phyloP scores from a whole-genome alignment of 2,888 invertebrate genomes.

The Lepidonotus clava region DNA sequence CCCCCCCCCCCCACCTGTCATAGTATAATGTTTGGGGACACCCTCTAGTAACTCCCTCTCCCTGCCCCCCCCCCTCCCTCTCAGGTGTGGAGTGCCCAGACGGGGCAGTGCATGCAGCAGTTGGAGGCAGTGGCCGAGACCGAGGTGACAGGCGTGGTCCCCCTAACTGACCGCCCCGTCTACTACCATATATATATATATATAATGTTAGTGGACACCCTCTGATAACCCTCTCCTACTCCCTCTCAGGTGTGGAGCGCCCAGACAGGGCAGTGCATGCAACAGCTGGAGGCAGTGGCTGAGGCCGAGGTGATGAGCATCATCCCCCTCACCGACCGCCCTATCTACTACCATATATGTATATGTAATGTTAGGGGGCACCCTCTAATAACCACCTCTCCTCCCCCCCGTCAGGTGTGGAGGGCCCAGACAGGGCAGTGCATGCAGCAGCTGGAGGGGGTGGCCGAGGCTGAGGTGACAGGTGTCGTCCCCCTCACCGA shows the following conservation, averaged over 20 bases:
- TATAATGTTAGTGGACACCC: no score
- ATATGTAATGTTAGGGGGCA: no score
- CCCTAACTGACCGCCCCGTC: conserved; percentile 75
- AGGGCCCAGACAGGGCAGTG: conserved; percentile 80
- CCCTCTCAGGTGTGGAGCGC: conserved; percentile 81
- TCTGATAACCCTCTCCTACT: no score
- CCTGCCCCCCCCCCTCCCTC: no score
- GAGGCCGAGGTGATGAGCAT: conserved; percentile 80
- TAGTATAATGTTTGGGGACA: no score
- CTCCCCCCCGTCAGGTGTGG: no score
- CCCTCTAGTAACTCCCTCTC: no score
- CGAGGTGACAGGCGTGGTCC: conserved; percentile 79
- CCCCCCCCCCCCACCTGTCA: no score
- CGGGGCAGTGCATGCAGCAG: conserved; percentile 79
- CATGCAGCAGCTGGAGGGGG: conserved; percentile 77
- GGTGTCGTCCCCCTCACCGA: conserved; percentile 77
- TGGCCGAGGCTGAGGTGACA: conserved; percentile 78
- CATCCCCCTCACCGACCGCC: conserved; percentile 74
- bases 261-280: conserved; percentile 79
- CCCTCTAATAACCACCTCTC: no score
- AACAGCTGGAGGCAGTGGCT: conserved; percentile 76
- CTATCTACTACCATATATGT: no score
- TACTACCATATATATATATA: no score
- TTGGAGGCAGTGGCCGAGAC: conserved; percentile 77
- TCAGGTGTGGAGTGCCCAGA: conserved; percentile 80